These are phyloP conservation scores for Melospiza melodia DNA, from an alignment of 2,113 vertebrate species.

Conservation along the genomic window DNA sequence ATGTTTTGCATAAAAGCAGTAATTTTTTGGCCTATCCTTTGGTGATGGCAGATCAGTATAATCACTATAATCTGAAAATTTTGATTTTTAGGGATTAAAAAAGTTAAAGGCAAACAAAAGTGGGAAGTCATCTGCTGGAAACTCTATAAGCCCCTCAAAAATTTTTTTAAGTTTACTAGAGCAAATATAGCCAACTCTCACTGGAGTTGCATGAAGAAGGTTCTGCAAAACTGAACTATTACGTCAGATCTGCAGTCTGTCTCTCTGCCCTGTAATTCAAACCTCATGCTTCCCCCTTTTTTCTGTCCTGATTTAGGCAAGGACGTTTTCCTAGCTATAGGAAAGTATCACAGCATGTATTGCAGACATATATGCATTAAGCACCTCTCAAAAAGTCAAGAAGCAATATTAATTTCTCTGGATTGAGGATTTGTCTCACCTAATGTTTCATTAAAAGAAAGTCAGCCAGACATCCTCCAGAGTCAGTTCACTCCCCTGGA, in stretches of 20 bases:
- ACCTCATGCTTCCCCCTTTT: conserved; percentile 43
- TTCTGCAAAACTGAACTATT: conserved; percentile 57
- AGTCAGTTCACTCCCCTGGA: background rate
- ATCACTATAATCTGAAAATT: background rate
- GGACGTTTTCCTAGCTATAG: conserved; percentile 2
- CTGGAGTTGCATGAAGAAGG: conserved; percentile 36
- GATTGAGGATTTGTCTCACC: background rate
- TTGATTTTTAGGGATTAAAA: background rate
- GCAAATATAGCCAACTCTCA: conserved; percentile 38
- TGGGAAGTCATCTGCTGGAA: background rate
- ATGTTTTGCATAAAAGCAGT: background rate
- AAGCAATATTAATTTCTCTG: background rate
- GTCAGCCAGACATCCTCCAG: background rate
- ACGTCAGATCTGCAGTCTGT: conserved; percentile 61
- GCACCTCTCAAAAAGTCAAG: background rate
- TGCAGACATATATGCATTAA: background rate
- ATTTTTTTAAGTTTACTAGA: conserved; percentile 14
- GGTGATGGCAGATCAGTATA: background rate
- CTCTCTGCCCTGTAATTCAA: conserved; percentile 57
- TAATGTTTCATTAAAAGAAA: background rate
- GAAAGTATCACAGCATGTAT: background rate
- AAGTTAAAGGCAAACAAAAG: background rate
- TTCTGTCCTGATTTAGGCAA: conserved; percentile 24
- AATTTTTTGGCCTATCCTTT: background rate
- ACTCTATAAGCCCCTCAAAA: background rate